Evolutionary conservation across 1,140 invertebrate genomes (phyloP).

Genomic region (Andrena cerasifolii): DNA sequence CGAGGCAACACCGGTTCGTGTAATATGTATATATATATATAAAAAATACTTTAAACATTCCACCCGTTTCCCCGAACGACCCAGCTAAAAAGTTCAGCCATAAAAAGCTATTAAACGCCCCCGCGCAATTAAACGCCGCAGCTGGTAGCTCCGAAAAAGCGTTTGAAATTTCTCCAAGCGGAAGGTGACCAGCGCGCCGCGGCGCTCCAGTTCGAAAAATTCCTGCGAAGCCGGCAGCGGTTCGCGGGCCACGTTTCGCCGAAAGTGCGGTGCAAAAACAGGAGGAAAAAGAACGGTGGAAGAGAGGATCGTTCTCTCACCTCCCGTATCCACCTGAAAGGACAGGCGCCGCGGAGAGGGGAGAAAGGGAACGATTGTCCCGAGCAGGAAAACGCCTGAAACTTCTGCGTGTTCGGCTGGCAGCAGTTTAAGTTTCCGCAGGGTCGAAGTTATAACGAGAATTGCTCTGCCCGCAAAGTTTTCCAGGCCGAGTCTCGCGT

Average conservation of each 20-base stretch:
- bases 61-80: too few relatives aligned
- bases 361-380: constrained; percentile 54
- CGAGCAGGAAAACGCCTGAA: constrained; percentile 59
- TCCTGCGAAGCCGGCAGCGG: not conserved
- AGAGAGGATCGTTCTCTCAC: constrained; percentile 32
- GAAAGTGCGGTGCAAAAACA: too few relatives aligned
- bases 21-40: too few relatives aligned
- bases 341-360: constrained; percentile 1
- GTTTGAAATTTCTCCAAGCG: not conserved
- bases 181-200: not conserved
- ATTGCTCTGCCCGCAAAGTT: constrained; percentile 72
- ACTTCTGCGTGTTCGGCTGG: constrained; percentile 66
- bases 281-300: not conserved
- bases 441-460: constrained; percentile 75
- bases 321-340: constrained; percentile 13
- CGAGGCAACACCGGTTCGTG: too few relatives aligned
- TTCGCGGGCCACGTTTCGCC: too few relatives aligned
- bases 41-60: too few relatives aligned
- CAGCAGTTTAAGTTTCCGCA: constrained; percentile 70
- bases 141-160: not conserved
- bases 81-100: too few relatives aligned
- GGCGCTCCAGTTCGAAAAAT: not conserved
- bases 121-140: not conserved
- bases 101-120: too few relatives aligned
- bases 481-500: constrained; percentile 52